A percentile compares a stretch with the other conserved stretches of the same genome.
These are phyloP conservation scores for Cryptomyrus ogoouensis DNA, from an alignment of 2,113 vertebrate genomes.

Conservation along the genomic window DNA sequence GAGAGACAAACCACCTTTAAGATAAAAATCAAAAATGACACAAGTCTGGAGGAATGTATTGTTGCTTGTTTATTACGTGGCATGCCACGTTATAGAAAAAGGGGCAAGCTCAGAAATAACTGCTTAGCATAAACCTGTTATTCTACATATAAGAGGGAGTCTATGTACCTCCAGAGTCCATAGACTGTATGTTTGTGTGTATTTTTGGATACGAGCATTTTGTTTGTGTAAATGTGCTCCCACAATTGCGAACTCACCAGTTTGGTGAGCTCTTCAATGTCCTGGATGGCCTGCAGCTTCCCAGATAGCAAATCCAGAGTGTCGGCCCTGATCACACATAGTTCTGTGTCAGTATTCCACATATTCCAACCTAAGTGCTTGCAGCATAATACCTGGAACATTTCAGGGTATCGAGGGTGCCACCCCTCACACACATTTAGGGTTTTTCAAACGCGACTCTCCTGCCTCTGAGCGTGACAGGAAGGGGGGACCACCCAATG, in stretches of 20 bases:
- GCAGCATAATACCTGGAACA: not conserved
- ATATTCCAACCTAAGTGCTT: not conserved
- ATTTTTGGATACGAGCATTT: not conserved
- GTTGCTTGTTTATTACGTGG: not conserved
- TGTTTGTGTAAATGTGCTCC: not conserved
- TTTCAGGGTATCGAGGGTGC: constrained; percentile 41
- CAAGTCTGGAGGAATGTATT: not conserved
- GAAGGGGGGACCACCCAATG: not conserved
- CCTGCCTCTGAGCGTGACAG: not conserved
- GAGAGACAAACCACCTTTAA: not conserved
- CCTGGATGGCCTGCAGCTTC: constrained; percentile 71
- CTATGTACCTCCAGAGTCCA: not conserved
- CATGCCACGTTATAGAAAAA: not conserved
- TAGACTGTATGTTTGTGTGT: not conserved
- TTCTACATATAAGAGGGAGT: not conserved
- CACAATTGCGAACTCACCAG: constrained; percentile 62
- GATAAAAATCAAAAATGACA: constrained; percentile 1
- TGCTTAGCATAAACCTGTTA: not conserved
- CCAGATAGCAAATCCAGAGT: constrained; percentile 66
- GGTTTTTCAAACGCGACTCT: not conserved
- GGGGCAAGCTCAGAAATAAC: not conserved
- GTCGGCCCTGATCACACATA: constrained; percentile 57
- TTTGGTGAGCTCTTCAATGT: constrained; percentile 78
- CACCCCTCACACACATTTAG: not conserved
- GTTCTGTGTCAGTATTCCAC: not conserved